Conservation (phyloP, 2,113 vertebrate genomes). For the Amazona guildingii region DNA sequence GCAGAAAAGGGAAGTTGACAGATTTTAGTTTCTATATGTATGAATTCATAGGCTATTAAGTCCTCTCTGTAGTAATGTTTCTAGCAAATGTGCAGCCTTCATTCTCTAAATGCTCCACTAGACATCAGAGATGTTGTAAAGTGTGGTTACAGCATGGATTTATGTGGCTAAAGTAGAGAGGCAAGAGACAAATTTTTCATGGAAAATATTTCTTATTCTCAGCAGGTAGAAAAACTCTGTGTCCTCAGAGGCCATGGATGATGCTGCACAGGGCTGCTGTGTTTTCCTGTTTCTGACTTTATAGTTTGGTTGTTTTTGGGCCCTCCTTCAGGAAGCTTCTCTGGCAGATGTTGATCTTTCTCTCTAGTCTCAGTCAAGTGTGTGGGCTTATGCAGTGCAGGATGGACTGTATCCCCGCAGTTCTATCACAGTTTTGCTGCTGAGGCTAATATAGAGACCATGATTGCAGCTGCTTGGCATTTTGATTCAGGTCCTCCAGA, state of each 20-base stretch:
- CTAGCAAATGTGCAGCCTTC: not conserved
- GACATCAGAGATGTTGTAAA: not conserved
- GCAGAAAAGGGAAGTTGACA: not conserved
- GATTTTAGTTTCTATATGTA: not conserved
- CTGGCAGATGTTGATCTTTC: not conserved
- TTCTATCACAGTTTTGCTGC: not conserved
- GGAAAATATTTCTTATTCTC: not conserved
- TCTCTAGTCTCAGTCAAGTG: not conserved
- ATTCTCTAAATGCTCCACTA: not conserved
- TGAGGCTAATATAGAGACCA: not conserved
- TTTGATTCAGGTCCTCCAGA: not conserved
- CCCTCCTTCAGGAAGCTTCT: not conserved
- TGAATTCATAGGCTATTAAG: not conserved
- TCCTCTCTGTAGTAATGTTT: not conserved
- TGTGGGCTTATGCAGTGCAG: not conserved
- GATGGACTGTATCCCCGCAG: not conserved
- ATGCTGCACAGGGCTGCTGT: not conserved
- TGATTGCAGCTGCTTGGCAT: not conserved
- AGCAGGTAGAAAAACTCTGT: not conserved
- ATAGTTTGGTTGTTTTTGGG: not conserved
- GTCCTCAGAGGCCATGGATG: not conserved
- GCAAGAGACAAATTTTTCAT: not conserved
- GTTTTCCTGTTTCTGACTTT: not conserved
- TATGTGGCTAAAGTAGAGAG: not conserved
- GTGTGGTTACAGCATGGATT: not conserved